Evolutionary conservation across 2,888 invertebrate species (phyloP).

Genomic region (Theristus sp.): DNA sequence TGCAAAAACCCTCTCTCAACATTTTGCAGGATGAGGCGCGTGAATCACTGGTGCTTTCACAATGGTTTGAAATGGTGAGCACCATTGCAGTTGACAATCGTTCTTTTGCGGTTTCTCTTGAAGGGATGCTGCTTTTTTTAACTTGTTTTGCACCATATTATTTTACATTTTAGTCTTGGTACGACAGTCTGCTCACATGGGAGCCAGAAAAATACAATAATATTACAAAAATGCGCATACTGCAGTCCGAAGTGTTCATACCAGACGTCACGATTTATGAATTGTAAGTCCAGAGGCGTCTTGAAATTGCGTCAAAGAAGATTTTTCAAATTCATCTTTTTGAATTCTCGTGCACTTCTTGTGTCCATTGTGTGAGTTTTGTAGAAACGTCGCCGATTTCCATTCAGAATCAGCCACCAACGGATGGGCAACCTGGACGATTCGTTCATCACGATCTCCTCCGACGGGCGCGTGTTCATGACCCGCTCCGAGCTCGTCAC

Average conservation of each 20-base stretch:
- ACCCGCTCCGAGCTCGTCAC: not conserved
- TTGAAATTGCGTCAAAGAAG: not conserved
- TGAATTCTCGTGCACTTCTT: no score
- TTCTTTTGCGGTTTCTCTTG: no score
- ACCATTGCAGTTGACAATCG: no score
- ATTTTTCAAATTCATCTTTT: no score
- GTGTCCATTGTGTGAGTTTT: no score
- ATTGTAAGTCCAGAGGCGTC: not conserved
- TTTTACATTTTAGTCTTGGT: conserved; percentile 38
- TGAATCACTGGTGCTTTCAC: not conserved
- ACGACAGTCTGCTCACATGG: conserved; percentile 52
- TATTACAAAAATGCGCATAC: conserved; percentile 43
- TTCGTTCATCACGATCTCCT: not conserved
- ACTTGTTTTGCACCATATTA: no score
- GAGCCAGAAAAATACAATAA: conserved; percentile 45
- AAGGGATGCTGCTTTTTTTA: no score
- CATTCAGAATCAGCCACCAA: not conserved
- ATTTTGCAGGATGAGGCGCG: not conserved
- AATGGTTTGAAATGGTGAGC: not conserved
- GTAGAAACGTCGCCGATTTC: no score
- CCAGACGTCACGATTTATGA: conserved; percentile 31
- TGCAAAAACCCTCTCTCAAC: no score
- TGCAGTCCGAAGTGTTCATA: conserved; percentile 49
- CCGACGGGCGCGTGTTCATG: not conserved
- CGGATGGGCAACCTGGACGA: not conserved